Evolutionary conservation across 2,797 vertebrate species (phyloP).

Genomic region (Perdix hodgsoniae): DNA sequence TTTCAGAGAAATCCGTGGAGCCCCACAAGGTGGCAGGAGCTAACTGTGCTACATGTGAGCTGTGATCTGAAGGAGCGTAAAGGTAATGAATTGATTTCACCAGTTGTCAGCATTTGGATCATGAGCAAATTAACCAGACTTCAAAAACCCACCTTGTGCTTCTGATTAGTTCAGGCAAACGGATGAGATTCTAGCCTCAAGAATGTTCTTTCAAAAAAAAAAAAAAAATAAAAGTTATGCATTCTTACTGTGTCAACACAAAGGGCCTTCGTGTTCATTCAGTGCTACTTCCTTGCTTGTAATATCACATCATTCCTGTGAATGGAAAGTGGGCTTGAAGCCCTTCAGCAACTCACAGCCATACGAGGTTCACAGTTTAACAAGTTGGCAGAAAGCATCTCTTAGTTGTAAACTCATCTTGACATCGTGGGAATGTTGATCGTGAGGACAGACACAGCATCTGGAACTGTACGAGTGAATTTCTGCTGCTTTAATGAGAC

Average conservation of each 20-base stretch:
- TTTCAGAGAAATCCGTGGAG: neutral
- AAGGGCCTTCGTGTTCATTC: neutral
- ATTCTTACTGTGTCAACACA: neutral
- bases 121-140: neutral
- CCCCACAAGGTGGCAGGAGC: constrained; percentile 74
- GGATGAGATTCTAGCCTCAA: neutral
- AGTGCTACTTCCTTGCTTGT: neutral
- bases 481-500: neutral
- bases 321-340: neutral
- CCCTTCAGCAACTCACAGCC: neutral
- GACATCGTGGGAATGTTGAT: neutral
- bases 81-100: neutral
- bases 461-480: accelerated
- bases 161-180: neutral
- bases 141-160: neutral
- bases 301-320: neutral
- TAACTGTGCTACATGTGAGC: constrained; percentile 6
- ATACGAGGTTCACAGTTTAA: neutral
- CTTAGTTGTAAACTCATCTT: neutral
- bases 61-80: accelerated
- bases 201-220: neutral
- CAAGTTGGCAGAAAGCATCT: neutral
- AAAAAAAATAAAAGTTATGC: neutral
- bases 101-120: neutral
- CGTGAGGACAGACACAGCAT: neutral